Evolutionary conservation across 2,888 invertebrate species (phyloP), one percentile per base, ranked within the genome.

Genomic region (Heliconius ethilla): DNA sequence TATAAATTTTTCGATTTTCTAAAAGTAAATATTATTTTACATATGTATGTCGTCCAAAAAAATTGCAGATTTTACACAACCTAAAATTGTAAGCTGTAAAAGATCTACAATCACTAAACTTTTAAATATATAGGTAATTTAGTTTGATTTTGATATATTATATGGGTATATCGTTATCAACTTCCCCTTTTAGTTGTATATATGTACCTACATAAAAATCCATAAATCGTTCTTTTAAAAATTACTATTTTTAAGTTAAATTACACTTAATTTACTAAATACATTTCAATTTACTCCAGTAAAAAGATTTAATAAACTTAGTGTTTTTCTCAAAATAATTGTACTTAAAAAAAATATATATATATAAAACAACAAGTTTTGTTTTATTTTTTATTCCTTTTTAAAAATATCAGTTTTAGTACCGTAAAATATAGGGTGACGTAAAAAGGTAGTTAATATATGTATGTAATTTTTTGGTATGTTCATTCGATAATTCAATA

Each of bases 311-410:
- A 18, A 0, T n/a, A 55, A n/a, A 11, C n/a, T 55, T n/a, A 9
- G 11, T 11, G 1, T 55, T 70, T 51, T 15, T 25, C 5, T 69
- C 33, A 5, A 37, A 59, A 59, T 72, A 3, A 72, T 59, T 72
- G 72, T 72, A 72, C 72, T 72, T 72, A 72, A 72, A 25, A 59
- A n/a, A n/a, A 33, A 33, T 1, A 13, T n/a, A 7, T 10, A 33
- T 6, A 25, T 59, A 59, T 51, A n/a, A 59, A 59, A 13, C 10
- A 25, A 3, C 7, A n/a, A 37, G 3, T 72, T n/a, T 33, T 1
- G 13, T 9, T 18, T 72, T 55, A 13, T n/a, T 72, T 69, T 22
- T n/a, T 25, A 15, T 40, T 1, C n/a, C 5, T 40, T 15, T n/a
- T 59, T n/a, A n/a, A 7, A 59, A 59, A n/a, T 22, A n/a, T n/a